A percentile compares a stretch with the other conserved stretches of the same genome.
Evolutionary conservation across 2,797 vertebrate species (phyloP).

Genomic region (Sylvilagus floridanus): DNA sequence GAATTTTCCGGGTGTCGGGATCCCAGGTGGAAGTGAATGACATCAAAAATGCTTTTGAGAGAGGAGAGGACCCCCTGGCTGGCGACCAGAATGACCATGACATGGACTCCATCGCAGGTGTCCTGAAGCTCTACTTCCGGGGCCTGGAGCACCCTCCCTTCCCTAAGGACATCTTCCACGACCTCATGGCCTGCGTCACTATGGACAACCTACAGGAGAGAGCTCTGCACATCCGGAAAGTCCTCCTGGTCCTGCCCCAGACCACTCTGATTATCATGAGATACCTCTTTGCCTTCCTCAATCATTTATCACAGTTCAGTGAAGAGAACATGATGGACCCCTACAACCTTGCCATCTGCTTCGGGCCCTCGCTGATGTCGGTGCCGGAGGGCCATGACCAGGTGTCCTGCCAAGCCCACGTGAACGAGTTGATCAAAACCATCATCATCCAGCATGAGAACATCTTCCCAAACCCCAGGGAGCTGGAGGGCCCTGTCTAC

Average conservation of each 20-base stretch:
- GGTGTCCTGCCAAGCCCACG: conserved; percentile 98
- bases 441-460: conserved; percentile 98
- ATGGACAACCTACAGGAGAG: conserved; percentile 97
- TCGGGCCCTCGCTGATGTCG: conserved; percentile 98
- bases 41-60: conserved; percentile 99
- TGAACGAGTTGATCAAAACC: conserved; percentile 99
- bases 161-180: conserved; percentile 98
- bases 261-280: conserved; percentile 97
- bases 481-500: conserved; percentile 95
- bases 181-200: conserved; percentile 97
- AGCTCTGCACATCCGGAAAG: conserved; percentile 95
- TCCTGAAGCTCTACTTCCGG: conserved; percentile 98
- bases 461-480: conserved; percentile 94
- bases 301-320: conserved; percentile 97
- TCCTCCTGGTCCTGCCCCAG: conserved; percentile 93
- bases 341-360: conserved; percentile 99
- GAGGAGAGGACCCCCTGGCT: conserved; percentile 97
- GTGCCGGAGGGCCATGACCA: conserved; percentile 97
- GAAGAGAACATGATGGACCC: conserved; percentile 99
- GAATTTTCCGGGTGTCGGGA: conserved; percentile 98
- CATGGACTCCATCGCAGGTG: conserved; percentile 98
- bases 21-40: conserved; percentile 99
- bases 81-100: conserved; percentile 99
- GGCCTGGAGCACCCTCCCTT: conserved; percentile 96
- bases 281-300: conserved; percentile 99